Conservation (phyloP, 2,797 vertebrate species). For the Spea hammondii region DNA sequence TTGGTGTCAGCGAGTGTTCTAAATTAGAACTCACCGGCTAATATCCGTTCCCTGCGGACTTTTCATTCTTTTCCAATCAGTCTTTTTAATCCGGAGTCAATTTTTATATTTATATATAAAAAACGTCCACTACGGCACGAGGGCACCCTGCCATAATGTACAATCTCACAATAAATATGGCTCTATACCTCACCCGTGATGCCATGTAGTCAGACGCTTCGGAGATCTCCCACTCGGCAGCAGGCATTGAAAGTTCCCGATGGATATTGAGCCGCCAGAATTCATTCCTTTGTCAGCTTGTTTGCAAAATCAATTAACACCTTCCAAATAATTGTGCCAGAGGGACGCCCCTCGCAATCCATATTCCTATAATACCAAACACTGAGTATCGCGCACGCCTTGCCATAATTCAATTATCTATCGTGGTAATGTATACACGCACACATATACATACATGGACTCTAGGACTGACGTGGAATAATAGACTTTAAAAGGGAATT, state of each 20-base stretch:
- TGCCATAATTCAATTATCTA: background rate
- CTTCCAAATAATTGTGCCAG: conserved; percentile 35
- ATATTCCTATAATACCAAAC: background rate
- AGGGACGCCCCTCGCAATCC: conserved; percentile 35
- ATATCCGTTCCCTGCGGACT: too few species aligned
- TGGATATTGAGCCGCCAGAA: conserved; percentile 5
- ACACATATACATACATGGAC: background rate
- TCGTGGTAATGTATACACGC: background rate
- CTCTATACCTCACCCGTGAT: conserved; percentile 10
- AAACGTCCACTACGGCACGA: background rate
- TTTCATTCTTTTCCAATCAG: background rate
- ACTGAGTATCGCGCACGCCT: background rate
- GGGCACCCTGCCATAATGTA: background rate
- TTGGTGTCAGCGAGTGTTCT: too few species aligned
- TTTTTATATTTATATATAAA: background rate
- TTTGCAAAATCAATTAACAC: conserved; percentile 53
- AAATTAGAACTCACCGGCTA: too few species aligned
- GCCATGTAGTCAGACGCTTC: conserved; percentile 6
- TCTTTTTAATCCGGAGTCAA: background rate
- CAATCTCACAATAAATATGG: conserved; percentile 2
- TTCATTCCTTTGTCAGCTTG: conserved; percentile 36
- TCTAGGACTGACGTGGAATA: too few species aligned
- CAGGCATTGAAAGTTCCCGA: conserved; percentile 26
- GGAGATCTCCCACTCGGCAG: background rate
- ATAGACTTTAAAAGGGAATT: too few species aligned